phyloP scores from a whole-genome alignment of 2,113 vertebrate species.

The Catharus bicknelli region DNA sequence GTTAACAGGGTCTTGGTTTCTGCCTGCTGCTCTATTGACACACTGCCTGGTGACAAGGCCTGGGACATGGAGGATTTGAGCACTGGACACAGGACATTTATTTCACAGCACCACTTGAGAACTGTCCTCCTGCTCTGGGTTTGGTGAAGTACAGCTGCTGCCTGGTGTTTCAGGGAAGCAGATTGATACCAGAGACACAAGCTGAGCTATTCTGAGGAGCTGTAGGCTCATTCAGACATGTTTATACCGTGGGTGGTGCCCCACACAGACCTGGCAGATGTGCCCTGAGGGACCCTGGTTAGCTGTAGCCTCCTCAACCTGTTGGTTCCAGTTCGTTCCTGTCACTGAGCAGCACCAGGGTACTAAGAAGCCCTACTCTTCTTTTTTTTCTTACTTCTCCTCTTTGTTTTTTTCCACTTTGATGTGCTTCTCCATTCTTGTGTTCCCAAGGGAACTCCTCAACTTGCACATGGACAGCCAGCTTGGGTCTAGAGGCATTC shows the following conservation, averaged over 20 bases:
- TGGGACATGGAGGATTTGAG: background rate
- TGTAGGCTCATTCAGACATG: background rate
- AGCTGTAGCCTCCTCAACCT: background rate
- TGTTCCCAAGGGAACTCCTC: background rate
- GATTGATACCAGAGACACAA: background rate
- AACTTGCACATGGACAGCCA: background rate
- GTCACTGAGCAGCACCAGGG: background rate
- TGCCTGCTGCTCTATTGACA: background rate
- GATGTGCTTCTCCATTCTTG: background rate
- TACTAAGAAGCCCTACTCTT: background rate
- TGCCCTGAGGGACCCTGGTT: background rate
- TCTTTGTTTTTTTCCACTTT: background rate
- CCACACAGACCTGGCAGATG: too few species aligned
- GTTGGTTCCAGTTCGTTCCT: background rate
- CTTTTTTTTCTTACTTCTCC: background rate
- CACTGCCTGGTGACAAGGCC: background rate
- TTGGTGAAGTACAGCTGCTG: rapidly evolving
- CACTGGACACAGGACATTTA: rapidly evolving
- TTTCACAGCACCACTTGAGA: background rate
- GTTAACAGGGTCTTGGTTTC: background rate
- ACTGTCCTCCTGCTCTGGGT: background rate
- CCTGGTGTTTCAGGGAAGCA: background rate
- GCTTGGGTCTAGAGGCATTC: background rate
- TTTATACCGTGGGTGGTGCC: rapidly evolving
- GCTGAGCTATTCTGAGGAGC: background rate